These are phyloP conservation scores for Podarcis cretensis DNA, from an alignment of 2,113 vertebrate species.

Conservation along the genomic window DNA sequence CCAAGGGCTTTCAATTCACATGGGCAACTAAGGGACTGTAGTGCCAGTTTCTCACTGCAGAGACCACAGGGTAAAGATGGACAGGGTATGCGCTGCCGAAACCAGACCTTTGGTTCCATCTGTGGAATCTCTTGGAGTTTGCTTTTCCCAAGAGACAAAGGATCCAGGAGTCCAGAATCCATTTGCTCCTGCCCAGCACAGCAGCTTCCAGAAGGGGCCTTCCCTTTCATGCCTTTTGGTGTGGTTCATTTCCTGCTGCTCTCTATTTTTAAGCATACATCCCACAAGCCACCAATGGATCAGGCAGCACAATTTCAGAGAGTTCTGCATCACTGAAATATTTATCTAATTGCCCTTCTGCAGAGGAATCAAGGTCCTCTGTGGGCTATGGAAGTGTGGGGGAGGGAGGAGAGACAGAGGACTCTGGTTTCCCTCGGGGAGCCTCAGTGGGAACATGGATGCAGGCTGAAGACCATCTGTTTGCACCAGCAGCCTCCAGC, in stretches of 20 bases:
- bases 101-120: background rate
- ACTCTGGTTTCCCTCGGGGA: background rate
- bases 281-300: background rate
- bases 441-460: background rate
- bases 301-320: background rate
- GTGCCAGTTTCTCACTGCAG: background rate
- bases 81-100: background rate
- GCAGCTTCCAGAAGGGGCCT: too few relatives aligned
- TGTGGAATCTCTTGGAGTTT: background rate
- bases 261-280: background rate
- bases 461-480: constrained; percentile 18
- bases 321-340: background rate
- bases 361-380: constrained; percentile 5
- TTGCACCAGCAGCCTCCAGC: background rate
- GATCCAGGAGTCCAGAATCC: background rate
- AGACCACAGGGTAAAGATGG: too few relatives aligned
- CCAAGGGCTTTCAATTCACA: background rate
- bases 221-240: background rate
- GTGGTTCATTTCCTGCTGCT: background rate
- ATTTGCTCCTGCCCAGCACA: background rate
- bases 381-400: background rate
- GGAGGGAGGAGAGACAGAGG: background rate
- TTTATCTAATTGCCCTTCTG: background rate
- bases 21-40: background rate
- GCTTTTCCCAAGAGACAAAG: background rate